Percentiles rank a stretch among this genome's conserved stretches.
Evolutionary conservation across 1,140 invertebrate species (phyloP).

Genomic region (Halesus radiatus): DNA sequence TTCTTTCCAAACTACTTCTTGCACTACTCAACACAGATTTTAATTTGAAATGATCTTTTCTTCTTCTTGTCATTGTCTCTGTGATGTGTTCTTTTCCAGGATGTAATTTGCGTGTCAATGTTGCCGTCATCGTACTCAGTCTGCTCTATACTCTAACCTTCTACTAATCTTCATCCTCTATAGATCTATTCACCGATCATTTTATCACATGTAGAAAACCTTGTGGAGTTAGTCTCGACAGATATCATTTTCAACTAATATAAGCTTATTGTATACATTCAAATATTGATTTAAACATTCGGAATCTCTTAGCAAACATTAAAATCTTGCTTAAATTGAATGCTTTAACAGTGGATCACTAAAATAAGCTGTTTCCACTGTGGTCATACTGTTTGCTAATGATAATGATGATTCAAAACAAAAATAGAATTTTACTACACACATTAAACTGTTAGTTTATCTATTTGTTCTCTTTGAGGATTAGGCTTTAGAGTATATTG

Average conservation of each 20-base stretch:
- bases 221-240: not conserved
- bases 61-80: slow-evolving; percentile 36
- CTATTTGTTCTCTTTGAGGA: slow-evolving; percentile 6
- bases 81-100: slow-evolving; percentile 41
- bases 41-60: slow-evolving; percentile 41
- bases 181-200: slow-evolving; percentile 28
- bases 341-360: not conserved
- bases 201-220: slow-evolving; percentile 15
- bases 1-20: slow-evolving; percentile 22
- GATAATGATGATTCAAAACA: slow-evolving; percentile 9
- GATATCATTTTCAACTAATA: not conserved
- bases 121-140: slow-evolving; percentile 47
- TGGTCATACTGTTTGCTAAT: slow-evolving; percentile 17
- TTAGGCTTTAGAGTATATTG: slow-evolving; percentile 14
- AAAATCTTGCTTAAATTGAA: not conserved
- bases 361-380: not conserved
- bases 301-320: slow-evolving; percentile 27
- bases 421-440: not conserved
- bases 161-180: slow-evolving; percentile 47
- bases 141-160: slow-evolving; percentile 53
- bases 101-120: slow-evolving; percentile 25
- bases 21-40: slow-evolving; percentile 43
- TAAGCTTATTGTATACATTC: not conserved
- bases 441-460: not conserved
- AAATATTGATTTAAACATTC: slow-evolving; percentile 9